Base-by-base conservation (phyloP, 2,797 vertebrate species). In the Chelon auratus region DNA sequence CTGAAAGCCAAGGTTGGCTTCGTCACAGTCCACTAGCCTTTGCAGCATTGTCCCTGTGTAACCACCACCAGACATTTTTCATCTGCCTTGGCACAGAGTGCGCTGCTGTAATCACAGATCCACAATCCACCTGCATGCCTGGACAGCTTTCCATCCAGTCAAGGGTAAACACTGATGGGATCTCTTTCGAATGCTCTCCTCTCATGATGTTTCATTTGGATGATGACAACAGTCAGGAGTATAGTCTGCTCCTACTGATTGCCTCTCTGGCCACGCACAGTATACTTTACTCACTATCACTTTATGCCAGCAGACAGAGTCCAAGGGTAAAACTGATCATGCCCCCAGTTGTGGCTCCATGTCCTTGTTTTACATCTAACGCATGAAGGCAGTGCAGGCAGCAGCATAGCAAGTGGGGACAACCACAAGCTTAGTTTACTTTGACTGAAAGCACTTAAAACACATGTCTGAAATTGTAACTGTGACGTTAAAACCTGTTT, bases 1-100 rank as follows among this genome's bases (percentile, higher is more conserved):
- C 50, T 72, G 37, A 76, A 67, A 82, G 73, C 64, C 77, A 81
- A 80, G 71, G 72, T 51, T 74, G 82, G 68, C 68, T 83, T 77
- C n/a, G 62, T 55, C 64, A 71, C 63, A 70, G 52, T 78, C 39
- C 24, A 67, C 62, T 62, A 63, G 30, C 55, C 11, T 71, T 50
- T 54, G 47, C 66, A 22, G 24, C 53, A 37, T 63, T 48, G 69
- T 59, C 72, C 66, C 62, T 69, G 54, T 3, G 20, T 79, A 76
- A 82, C 86, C 61, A 72, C 50, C 20, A 37, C 17, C 45, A 64
- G 72, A 81, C 62, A 78, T 74, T 69, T 84, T 80, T 83, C 47
- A 80, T 78, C 73, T 65, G 68, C 59, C 42, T 52, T 77, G 63
- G 75, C 75, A 64, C 53, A 5, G 26, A 74, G 26, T 2, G 9